Evolutionary conservation across 2,888 invertebrate species (phyloP), one percentile per base, ranked within the genome.

Genomic region (Acanthosoma haemorrhoidale): DNA sequence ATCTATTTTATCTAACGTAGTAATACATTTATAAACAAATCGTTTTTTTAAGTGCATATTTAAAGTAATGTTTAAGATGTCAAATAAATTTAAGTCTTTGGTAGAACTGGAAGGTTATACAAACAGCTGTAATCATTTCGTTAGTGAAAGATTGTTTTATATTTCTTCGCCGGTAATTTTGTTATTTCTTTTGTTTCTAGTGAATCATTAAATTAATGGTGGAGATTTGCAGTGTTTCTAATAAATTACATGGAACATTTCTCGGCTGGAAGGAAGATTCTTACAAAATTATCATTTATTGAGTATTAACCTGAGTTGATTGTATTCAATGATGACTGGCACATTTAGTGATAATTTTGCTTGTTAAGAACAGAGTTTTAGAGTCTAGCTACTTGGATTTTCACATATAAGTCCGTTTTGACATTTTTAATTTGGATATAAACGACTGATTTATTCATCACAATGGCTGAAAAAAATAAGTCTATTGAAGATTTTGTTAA

Each of bases 401-500:
- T n/a, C n/a, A n/a, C n/a, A n/a, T n/a, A n/a, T n/a, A n/a, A n/a
- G n/a, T n/a, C n/a, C n/a, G n/a, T n/a, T n/a, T n/a, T n/a, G n/a
- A n/a, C n/a, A n/a, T n/a, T n/a, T n/a, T n/a, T n/a, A n/a, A n/a
- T n/a, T n/a, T n/a, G n/a, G n/a, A n/a, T n/a, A n/a, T n/a, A n/a
- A n/a, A n/a, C n/a, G n/a, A 3, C 18, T 58, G 57, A 5, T 16
- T 36, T 4, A 32, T 32, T 32, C 9, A 25, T 18, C 16, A 11
- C 41, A 41, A 64, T 64, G 64, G 39, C 64, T 64, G 64, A 39
- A 15, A 61, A 61, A 38, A 38, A 38, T 25, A 64, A 64, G 13
- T 25, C 41, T n/a, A 64, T 64, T 25, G 68, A 68, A 51, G 72
- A 72, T 29, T 70, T 68, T 57, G 69, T 70, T 15, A 66, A 51